Base-by-base conservation (phyloP, 2,113 vertebrate genomes). In the Marmota flaviventris region DNA sequence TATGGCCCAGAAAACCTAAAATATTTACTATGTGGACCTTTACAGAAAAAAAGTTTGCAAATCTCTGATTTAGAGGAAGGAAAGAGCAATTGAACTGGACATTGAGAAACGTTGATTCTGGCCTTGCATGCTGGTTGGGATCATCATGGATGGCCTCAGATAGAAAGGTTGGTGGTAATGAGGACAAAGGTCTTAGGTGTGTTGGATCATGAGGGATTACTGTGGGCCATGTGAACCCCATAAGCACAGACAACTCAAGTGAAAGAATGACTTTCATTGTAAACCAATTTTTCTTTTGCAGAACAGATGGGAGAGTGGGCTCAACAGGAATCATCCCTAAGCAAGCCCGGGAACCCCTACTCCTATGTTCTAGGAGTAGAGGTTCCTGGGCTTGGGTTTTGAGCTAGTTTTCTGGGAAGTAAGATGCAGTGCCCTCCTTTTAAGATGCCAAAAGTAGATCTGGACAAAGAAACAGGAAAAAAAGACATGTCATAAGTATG, bases 41-140 rank as follows among this genome's bases (percentile, higher is more conserved):
- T 58, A 27, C 18, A 89, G 70, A 27, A 92, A 72, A 72, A 63
- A 89, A 48, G 32, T 73, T 87, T 56, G 93, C 76, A 76, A 87
- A 34, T 48, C 27, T 96, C 25, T 65, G 37, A 89, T 37, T 86
- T 45, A 61, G 69, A 65, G 81, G 58, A 72, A 48, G 42, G 65
- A 89, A 48, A 37, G 34, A 70, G 37, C 24, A 34, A 4, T 4
- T 32, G 82, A 69, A 12, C 17, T 24, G 75, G 61, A 12, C 13
- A 10, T 3, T 18, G n/a, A 2, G 48, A 67, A 81, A 27, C 11
- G 2, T 53, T 51, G 81, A n/a, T 25, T 10, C 70, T 56, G 82
- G 86, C 63, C 63, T 83, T 51, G 53, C 37, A 24, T 51, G 72
- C 29, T 67, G 48, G 42, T n/a, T 42, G 37, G 45, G 65, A 72